Evolutionary conservation across 2,113 vertebrate genomes (phyloP), one percentile per base, ranked within the genome.

Genomic region (Aspidoscelis tigris): DNA sequence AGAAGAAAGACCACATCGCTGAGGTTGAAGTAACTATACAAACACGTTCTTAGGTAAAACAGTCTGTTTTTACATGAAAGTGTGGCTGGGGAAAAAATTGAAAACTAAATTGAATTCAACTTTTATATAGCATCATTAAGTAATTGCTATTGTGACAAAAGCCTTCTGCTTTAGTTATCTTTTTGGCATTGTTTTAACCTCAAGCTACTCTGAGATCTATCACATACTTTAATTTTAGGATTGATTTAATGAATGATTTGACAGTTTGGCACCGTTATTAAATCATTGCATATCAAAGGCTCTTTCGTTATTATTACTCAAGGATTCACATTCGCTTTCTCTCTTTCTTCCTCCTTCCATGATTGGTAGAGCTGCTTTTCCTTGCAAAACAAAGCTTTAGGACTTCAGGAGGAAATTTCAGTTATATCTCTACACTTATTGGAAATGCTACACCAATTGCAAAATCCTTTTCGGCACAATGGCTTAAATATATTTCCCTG

Each of bases 241-340:
- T 95, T 95, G 95, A 97, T 95, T 95, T 95, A 96, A 95, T 95
- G 92, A 92, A 93, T 96, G 95, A 94, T 95, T 95, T 96, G 96
- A 95, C 95, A 94, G 95, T 95, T 95, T 95, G 93, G 93, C 92
- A 94, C 93, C 91, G 93, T 89, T 92, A 87, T 94, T 91, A 95
- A 96, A 95, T 93, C 73, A 64, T 41, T 0, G 87, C 86, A 88
- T 94, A 91, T 95, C 93, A 96, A 95, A 95, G 94, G 86, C 88
- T 44, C 41, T 5, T 95, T 94, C 91, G 93, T 90, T 89, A 82
- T 94, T 78, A 84, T 95, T 94, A 58, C 3, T 58, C 14, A 16
- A 11, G 14, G 55, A 3, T 58, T 16, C 55, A 11, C 55, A 33
- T 33, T 55, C 53, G 1, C 55, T 58, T 58, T 7, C 55, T 58